Evolutionary conservation across 2,888 invertebrate species (phyloP).

Genomic region (Hipparchia sbordonii): DNA sequence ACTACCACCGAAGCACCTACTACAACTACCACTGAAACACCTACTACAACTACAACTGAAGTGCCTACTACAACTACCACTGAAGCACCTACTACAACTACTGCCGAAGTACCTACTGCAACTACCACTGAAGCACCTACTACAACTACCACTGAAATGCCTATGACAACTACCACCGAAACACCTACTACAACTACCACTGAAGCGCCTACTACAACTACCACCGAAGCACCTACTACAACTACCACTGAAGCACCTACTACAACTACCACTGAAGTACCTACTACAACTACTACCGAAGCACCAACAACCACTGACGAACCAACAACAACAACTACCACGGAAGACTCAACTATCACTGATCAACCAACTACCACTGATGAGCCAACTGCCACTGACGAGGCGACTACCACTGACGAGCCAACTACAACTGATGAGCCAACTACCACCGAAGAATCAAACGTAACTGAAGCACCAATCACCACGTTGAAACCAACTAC

Average conservation of each 20-base stretch:
- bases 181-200: conserved; percentile 9
- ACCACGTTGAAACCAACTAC: not conserved
- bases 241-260: conserved; percentile 13
- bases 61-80: conserved; percentile 5
- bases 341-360: conserved; percentile 15
- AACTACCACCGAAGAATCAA: not conserved
- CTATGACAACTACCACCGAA: conserved; percentile 20
- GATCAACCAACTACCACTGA: not conserved
- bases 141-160: conserved; percentile 12
- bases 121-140: not conserved
- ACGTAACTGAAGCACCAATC: not conserved
- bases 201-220: conserved; percentile 11
- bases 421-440: conserved; percentile 1
- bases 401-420: conserved; percentile 14
- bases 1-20: conserved; percentile 14
- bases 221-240: not conserved
- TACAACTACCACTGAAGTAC: not conserved
- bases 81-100: conserved; percentile 22
- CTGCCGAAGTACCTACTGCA: conserved; percentile 1
- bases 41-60: conserved; percentile 26
- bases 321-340: conserved; percentile 17
- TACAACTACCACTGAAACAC: conserved; percentile 9
- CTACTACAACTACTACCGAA: conserved; percentile 17
- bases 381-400: conserved; percentile 6
- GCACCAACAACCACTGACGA: conserved; percentile 23